Evolutionary conservation across 2,797 vertebrate genomes (phyloP).

Genomic region (Semaprochilodus insignis): DNA sequence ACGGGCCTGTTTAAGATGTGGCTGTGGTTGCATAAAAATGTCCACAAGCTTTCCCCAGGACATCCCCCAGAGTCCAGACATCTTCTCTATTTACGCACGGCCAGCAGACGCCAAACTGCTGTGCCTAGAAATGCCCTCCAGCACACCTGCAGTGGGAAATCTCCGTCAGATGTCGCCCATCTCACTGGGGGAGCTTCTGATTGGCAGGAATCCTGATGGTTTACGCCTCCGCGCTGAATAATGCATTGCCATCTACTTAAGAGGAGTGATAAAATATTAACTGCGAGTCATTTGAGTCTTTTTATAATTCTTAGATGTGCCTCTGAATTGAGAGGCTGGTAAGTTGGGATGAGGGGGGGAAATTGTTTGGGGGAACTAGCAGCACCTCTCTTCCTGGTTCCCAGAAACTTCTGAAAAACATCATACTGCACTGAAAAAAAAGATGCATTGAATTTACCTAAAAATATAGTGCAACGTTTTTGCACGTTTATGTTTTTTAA

Average conservation of each 20-base stretch:
- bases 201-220: slow-evolving; percentile 66
- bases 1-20: not conserved
- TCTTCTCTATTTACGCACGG: slow-evolving; percentile 23
- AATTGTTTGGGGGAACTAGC: not conserved
- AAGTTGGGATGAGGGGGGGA: not conserved
- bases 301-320: slow-evolving; percentile 31
- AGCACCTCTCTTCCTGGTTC: too few relatives aligned
- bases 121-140: not conserved
- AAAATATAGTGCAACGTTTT: too few relatives aligned
- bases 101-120: slow-evolving; percentile 1
- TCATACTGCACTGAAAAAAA: not conserved
- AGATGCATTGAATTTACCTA: too few relatives aligned
- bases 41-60: slow-evolving; percentile 13
- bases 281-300: slow-evolving; percentile 43
- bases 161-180: slow-evolving; percentile 13
- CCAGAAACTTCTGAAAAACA: not conserved
- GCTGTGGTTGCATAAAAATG: slow-evolving; percentile 17
- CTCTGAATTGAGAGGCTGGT: not conserved
- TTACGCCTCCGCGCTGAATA: slow-evolving; percentile 67
- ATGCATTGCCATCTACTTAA: slow-evolving; percentile 69
- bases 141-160: slow-evolving; percentile 8
- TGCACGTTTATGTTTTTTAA: too few relatives aligned
- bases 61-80: not conserved
- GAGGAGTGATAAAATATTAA: slow-evolving; percentile 73
- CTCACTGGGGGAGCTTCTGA: slow-evolving; percentile 53